Evolutionary conservation across 2,888 invertebrate genomes (phyloP).

Genomic region (Thysanoteuthis rhombus): DNA sequence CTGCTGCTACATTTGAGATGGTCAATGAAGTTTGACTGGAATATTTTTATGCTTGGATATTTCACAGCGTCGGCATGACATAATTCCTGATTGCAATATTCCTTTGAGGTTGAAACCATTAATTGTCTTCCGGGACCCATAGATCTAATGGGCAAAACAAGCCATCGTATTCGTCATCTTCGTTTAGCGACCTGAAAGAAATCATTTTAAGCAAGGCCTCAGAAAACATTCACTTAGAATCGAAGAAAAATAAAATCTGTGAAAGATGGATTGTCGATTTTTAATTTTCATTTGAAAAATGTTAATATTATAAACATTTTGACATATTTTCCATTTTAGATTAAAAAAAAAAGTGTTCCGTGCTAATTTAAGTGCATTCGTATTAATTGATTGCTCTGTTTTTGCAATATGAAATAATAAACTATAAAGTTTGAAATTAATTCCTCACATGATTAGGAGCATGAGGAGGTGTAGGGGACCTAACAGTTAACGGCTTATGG

Average conservation of each 20-base stretch:
- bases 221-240: background rate
- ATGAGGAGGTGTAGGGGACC: too few species aligned
- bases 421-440: too few species aligned
- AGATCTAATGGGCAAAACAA: background rate
- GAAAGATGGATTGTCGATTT: background rate
- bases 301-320: background rate
- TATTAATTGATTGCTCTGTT: background rate
- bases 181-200: background rate
- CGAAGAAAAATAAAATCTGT: background rate
- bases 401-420: too few species aligned
- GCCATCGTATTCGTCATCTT: background rate
- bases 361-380: background rate
- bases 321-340: background rate
- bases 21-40: background rate
- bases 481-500: too few species aligned
- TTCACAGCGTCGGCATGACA: background rate
- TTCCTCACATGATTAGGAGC: too few species aligned
- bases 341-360: background rate
- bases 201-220: background rate
- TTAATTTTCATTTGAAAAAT: background rate
- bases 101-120: background rate
- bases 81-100: background rate
- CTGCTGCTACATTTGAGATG: background rate
- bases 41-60: background rate
- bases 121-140: background rate